Evolutionary conservation across 2,888 invertebrate genomes (phyloP).

Genomic region (Aphodius sticticus): DNA sequence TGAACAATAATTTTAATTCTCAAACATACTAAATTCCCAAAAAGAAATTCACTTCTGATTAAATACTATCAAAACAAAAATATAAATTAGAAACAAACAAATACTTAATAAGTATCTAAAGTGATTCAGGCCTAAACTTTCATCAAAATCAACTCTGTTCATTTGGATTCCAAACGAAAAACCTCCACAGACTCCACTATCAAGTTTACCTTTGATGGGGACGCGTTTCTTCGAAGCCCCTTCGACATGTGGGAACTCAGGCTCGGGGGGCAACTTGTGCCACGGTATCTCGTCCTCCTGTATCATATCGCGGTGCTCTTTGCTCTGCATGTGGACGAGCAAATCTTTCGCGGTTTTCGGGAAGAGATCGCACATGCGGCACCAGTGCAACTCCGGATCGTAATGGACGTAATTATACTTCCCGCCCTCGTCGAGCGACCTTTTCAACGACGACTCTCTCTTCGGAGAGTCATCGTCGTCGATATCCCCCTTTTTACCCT

Average conservation of each 20-base stretch:
- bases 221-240: conserved; percentile 79
- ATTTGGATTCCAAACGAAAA: conserved; percentile 8
- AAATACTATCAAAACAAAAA: too few species aligned
- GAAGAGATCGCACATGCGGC: conserved; percentile 85
- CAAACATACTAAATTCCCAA: too few species aligned
- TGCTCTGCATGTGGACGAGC: conserved; percentile 82
- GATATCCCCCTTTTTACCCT: conserved; percentile 51
- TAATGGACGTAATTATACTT: conserved; percentile 83
- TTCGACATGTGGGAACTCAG: conserved; percentile 74
- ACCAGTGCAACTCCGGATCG: conserved; percentile 92
- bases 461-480: conserved; percentile 51
- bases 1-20: too few species aligned
- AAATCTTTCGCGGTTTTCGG: conserved; percentile 88
- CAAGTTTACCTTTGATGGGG: conserved; percentile 76
- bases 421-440: conserved; percentile 38
- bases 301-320: conserved; percentile 73
- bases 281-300: conserved; percentile 78
- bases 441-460: conserved; percentile 20
- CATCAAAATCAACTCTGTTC: too few species aligned
- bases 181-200: background rate
- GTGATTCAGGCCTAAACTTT: too few species aligned
- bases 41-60: too few species aligned
- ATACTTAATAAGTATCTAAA: too few species aligned
- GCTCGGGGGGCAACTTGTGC: conserved; percentile 70
- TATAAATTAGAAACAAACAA: too few species aligned